phyloP scores from a whole-genome alignment of 2,888 invertebrate species.

The Lasioglossum malachurum region DNA sequence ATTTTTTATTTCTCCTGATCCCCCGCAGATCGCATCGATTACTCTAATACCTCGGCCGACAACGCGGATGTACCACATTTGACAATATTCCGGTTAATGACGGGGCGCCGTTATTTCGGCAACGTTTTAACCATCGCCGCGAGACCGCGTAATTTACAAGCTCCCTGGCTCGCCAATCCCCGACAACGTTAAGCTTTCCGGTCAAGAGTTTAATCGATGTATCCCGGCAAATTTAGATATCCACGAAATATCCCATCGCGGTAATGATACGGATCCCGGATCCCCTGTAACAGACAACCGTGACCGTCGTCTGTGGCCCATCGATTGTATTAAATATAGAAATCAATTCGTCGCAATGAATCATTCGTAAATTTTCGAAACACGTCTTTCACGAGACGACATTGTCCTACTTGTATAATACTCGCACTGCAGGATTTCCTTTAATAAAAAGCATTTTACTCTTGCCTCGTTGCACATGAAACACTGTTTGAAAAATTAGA shows the following conservation, averaged over 20 bases:
- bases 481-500: no score
- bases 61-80: background rate
- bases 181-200: conserved; percentile 59
- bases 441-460: no score
- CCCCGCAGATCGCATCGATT: background rate
- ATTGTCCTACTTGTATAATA: no score
- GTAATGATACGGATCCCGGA: conserved; percentile 51
- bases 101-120: conserved; percentile 22
- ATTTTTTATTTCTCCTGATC: background rate
- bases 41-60: background rate
- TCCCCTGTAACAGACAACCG: conserved; percentile 45
- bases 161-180: conserved; percentile 30
- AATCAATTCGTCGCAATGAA: background rate
- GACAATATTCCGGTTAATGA: background rate
- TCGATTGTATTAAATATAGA: conserved; percentile 32
- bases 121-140: conserved; percentile 42
- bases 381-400: background rate
- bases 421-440: background rate
- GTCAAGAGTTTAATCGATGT: conserved; percentile 56
- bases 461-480: no score
- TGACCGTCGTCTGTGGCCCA: conserved; percentile 22
- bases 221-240: conserved; percentile 54
- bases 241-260: conserved; percentile 41
- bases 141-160: conserved; percentile 32
- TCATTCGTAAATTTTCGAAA: background rate